Evolutionary conservation across 2,797 vertebrate genomes (phyloP), one percentile per base, ranked within the genome.

Genomic region (Pitangus sulphuratus): DNA sequence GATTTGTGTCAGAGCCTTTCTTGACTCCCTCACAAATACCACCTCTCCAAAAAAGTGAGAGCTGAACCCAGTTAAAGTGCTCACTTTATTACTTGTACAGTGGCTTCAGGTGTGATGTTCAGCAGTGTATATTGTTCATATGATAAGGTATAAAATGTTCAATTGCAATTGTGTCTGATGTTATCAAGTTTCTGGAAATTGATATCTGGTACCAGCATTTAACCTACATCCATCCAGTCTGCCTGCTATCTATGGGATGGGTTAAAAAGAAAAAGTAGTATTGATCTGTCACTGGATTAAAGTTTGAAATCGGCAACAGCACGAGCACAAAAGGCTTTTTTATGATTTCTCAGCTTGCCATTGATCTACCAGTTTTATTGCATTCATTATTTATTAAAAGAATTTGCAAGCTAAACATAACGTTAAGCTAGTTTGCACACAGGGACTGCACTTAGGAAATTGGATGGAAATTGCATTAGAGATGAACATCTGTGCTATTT

Each of bases 401-500:
- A 98, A 98, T 98, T 98, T 98, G 98, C 98, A 98, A 99, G 98
- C 98, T 98, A 99, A 99, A 99, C 98, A 99, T 98, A 98, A 98
- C 82, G 97, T 98, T 98, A 98, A 98, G 98, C 98, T 98, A 98
- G 98, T 98, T 98, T 98, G 98, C 98, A 98, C 98, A 98, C 98
- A 98, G 98, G 98, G 98, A 98, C 98, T 96, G 98, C 99, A 99
- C 98, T 99, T 99, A 99, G 98, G 98, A 98, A 98, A 99, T 99
- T 99, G 99, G 98, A 99, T 98, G 98, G 98, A 99, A 99, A 99
- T 99, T 98, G 97, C 98, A 99, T 99, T 99, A 99, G 98, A 98
- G 98, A 98, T 98, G 98, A 99, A 99, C 99, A 99, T 99, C 98
- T 98, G 98, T 98, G 98, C 98, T 98, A 97, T 98, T 98, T 98